Percentiles rank a stretch among this genome's conserved stretches.
phyloP scores from a whole-genome alignment of 1,140 invertebrate genomes.

The Luehdorfia chinensis region DNA sequence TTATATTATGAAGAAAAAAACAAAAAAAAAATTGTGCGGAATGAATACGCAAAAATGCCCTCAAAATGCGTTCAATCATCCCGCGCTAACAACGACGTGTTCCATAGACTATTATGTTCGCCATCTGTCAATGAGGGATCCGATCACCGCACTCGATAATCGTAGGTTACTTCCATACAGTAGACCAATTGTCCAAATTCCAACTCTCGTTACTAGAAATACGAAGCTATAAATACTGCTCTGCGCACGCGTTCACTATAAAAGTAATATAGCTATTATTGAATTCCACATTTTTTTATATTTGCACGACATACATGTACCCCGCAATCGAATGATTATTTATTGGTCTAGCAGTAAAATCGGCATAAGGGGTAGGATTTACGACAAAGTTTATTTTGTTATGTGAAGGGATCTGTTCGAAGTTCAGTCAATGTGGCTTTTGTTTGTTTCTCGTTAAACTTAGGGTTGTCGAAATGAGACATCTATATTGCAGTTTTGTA shows the following conservation, averaged over 20 bases:
- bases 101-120: conserved; percentile 46
- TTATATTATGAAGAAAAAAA: conserved; percentile 40
- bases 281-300: conserved; percentile 38
- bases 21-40: conserved; percentile 36
- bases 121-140: conserved; percentile 64
- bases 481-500: background rate
- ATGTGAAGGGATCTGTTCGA: conserved; percentile 44
- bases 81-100: conserved; percentile 48
- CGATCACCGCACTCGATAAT: conserved; percentile 50
- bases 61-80: conserved; percentile 49
- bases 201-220: conserved; percentile 37
- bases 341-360: conserved; percentile 64
- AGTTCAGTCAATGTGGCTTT: conserved; percentile 50
- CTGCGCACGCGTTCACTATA: conserved; percentile 37
- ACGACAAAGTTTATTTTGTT: conserved; percentile 55
- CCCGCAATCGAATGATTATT: conserved; percentile 65
- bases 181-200: conserved; percentile 39
- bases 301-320: conserved; percentile 24
- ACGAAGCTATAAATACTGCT: conserved; percentile 39
- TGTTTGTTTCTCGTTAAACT: conserved; percentile 46
- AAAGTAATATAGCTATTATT: conserved; percentile 59
- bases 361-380: conserved; percentile 55
- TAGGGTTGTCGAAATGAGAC: conserved; percentile 32
- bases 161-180: conserved; percentile 34
- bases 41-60: conserved; percentile 64